Percentiles rank a stretch among this genome's conserved stretches.
Evolutionary conservation across 2,113 vertebrate genomes (phyloP).

Genomic region (Rhabdomys dilectus): DNA sequence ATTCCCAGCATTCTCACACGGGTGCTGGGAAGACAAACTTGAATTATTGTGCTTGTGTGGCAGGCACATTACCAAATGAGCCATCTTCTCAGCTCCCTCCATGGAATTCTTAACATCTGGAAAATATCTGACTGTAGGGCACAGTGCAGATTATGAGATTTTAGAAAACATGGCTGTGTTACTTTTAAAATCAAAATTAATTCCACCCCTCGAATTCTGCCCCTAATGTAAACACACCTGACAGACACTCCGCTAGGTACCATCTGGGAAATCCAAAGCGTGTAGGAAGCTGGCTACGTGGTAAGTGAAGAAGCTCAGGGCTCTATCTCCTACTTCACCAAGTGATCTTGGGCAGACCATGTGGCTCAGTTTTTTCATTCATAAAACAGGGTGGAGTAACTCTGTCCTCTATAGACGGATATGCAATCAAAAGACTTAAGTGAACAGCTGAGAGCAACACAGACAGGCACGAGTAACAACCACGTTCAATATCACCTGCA

Average conservation of each 20-base stretch:
- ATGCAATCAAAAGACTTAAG: not conserved
- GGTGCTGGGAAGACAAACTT: not conserved
- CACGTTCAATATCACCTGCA: not conserved
- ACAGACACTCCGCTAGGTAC: not conserved
- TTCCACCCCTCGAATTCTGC: not conserved
- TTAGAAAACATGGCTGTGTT: not conserved
- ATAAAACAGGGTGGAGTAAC: not conserved
- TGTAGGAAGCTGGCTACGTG: not conserved
- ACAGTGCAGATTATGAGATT: not conserved
- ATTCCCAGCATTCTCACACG: not conserved
- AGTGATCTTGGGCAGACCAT: not conserved
- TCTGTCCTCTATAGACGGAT: not conserved
- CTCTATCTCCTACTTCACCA: not conserved
- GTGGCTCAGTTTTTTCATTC: not conserved
- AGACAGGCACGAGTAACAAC: not conserved
- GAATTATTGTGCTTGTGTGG: too few species aligned
- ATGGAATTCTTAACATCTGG: not conserved
- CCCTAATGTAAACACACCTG: not conserved
- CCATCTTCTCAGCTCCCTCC: not conserved
- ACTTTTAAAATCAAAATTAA: not conserved
- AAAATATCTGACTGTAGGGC: not conserved
- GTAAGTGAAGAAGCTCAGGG: rapidly evolving
- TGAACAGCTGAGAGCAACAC: not conserved
- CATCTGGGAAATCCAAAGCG: not conserved
- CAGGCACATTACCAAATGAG: not conserved